Evolutionary conservation across 2,113 vertebrate genomes (phyloP).

Genomic region (Syrrhaptes paradoxus): DNA sequence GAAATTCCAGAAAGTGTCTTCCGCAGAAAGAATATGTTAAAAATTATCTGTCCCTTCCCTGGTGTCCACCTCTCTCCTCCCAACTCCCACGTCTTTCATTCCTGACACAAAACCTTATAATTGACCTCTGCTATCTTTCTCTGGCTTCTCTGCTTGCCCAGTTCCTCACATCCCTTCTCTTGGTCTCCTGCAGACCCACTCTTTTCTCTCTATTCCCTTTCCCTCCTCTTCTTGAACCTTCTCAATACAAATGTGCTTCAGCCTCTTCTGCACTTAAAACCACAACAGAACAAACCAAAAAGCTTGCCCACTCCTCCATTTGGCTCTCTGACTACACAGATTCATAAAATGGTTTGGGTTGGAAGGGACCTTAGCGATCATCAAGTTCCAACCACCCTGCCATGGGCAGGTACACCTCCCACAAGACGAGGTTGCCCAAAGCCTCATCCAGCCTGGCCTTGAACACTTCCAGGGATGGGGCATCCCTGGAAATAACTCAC

Average conservation of each 20-base stretch:
- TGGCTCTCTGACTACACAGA: neutral
- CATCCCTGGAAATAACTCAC: no score
- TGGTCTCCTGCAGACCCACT: neutral
- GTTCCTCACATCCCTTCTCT: neutral
- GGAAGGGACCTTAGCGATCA: no score
- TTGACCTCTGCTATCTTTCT: neutral
- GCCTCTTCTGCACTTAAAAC: neutral
- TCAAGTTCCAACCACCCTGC: no score
- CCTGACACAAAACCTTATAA: neutral
- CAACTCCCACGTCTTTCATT: neutral
- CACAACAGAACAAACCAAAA: neutral
- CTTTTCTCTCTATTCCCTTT: neutral
- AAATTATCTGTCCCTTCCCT: neutral
- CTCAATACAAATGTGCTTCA: neutral
- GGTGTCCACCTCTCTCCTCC: neutral
- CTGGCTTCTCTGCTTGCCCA: neutral
- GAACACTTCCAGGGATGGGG: no score
- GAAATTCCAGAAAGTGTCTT: neutral
- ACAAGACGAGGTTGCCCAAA: no score
- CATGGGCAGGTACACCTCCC: no score
- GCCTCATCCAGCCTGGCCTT: no score
- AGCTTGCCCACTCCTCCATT: neutral
- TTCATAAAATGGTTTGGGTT: no score
- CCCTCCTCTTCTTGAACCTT: neutral
- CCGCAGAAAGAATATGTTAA: neutral